Base-by-base conservation (phyloP, 2,797 vertebrate species). In the Anguilla megastoma region DNA sequence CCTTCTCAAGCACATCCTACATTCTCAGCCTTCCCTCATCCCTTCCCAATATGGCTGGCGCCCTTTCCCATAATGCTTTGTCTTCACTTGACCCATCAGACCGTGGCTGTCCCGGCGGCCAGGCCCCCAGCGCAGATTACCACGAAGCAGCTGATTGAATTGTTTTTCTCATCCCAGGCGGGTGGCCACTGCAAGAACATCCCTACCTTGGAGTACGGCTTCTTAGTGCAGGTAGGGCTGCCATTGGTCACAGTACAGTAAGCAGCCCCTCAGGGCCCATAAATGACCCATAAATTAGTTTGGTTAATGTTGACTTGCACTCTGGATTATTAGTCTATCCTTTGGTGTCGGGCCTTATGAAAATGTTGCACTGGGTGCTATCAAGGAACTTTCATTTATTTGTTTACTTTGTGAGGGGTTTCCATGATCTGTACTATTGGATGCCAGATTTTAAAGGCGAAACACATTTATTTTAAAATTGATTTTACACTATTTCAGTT, bases 101-200 rank as follows among this genome's bases (percentile, higher is more conserved):
- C 95, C 94, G 96, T 96, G 95, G 96, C 96, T 95, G 96, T 97
- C 92, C 96, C 96, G 54, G 95, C 95, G 95, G 96, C 96, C 96
- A 96, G 96, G 94, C 96, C 96, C 92, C 96, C 96, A 92, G 96
- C 96, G 96, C 96, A 96, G 96, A 97, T 97, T 96, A 97, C 96
- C 95, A 97, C 96, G 93, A 95, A 96, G 96, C 96, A 97, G 96
- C 96, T 97, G 96, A 97, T 97, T 96, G 96, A 97, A 96, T 96
- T 97, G 95, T 95, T 97, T 96, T 96, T 96, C 93, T 92, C 89
- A 95, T 94, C 93, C 85, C 96, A 99, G 98, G 98, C 98, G 63
- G 98, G 98, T n/a, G 98, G 98, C 91, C 98, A 99, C 95, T 99
- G 98, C 96, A 99, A 99, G 96, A 99, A 98, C 91, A 96, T 99